Base-by-base conservation (phyloP, 2,113 vertebrate genomes). In the Menura novaehollandiae region DNA sequence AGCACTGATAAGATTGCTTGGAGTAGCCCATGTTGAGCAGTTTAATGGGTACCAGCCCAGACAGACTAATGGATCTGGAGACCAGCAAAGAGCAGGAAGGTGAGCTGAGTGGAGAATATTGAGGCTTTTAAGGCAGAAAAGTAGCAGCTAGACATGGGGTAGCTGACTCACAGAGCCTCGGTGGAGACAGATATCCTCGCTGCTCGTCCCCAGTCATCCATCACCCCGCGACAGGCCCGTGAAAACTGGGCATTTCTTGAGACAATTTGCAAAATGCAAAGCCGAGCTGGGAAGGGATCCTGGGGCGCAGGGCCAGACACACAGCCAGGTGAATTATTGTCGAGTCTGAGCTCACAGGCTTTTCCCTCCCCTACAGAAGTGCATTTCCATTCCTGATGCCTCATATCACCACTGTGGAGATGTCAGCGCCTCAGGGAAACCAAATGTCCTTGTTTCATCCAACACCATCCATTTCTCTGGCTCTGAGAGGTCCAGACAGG, bases 151-250 rank as follows among this genome's bases (percentile, higher is more conserved):
- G 95, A 95, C 82, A 69, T 3, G 71, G 85, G 69, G 44, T 68
- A 88, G 91, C 88, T 90, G 93, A 78, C 92, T 94, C 82, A 35
- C 72, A 69, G 68, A 60, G 95, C 72, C 88, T 78, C 5, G 3
- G 8, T 90, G 96, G 96, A 96, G 95, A 88, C 93, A 96, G 93
- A 94, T 56, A 77, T 96, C 93, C 96, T 92, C 24, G 7, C 91
- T 72, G 85, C 43, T 56, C 5, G 6, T 71, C 72, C 83, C 73
- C 64, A 13, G 92, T 13, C 93, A 88, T 97, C 68, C 92, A 90
- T 96, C 95, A 96, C 5, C 0, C 55, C 2, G 2, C 1, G 21
- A 93, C 89, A 43, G 62, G 33, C 59, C 82, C 83, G 17, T 47
- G 79, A 35, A 84, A 84, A 76, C 11, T 0, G 0, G 27, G 35